Evolutionary conservation across 2,888 invertebrate species (phyloP).

Genomic region (Yponomeuta sedellus): DNA sequence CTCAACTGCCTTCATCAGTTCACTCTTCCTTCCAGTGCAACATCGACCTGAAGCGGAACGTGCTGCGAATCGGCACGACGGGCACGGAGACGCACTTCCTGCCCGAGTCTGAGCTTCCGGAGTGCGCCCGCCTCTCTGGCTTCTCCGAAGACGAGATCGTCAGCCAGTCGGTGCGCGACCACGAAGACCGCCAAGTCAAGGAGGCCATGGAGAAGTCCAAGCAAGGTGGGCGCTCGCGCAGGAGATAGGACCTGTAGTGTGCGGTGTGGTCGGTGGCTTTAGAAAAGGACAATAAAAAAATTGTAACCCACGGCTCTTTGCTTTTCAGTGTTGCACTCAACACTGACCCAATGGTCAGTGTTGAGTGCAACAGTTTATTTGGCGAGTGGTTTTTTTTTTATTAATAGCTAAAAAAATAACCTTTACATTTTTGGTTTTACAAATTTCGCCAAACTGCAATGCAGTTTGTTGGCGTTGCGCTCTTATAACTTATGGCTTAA

Average conservation of each 20-base stretch:
- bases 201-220: slow-evolving; percentile 84
- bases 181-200: slow-evolving; percentile 82
- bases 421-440: no score
- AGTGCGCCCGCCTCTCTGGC: slow-evolving; percentile 87
- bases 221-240: slow-evolving; percentile 56
- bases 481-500: no score
- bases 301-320: background rate
- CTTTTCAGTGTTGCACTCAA: no score
- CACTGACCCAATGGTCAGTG: no score
- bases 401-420: no score
- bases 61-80: slow-evolving; percentile 94
- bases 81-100: slow-evolving; percentile 94
- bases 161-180: slow-evolving; percentile 63
- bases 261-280: background rate
- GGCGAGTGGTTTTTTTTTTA: no score
- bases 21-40: slow-evolving; percentile 78
- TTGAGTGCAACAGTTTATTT: no score
- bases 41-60: slow-evolving; percentile 92
- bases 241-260: slow-evolving; percentile 34
- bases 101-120: slow-evolving; percentile 79
- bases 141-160: slow-evolving; percentile 79
- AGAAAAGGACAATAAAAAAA: background rate
- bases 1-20: background rate
- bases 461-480: no score
- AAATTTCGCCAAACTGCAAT: no score